Evolutionary conservation across 2,113 vertebrate genomes (phyloP), one percentile per base, ranked within the genome.

Genomic region (Girardinichthys multiradiatus): DNA sequence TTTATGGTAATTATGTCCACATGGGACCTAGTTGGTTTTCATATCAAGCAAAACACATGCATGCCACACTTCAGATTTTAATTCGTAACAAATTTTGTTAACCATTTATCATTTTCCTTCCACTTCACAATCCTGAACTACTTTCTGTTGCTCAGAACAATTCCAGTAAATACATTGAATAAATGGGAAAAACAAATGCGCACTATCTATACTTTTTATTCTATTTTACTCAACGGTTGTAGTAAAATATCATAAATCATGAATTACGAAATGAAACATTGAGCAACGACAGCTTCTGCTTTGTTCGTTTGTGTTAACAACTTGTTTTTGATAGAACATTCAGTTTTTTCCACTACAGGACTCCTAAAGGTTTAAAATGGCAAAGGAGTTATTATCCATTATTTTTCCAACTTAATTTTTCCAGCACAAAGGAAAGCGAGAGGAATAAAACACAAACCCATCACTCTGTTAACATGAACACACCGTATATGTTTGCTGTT

Each of bases 401-500:
- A 12, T 7, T 37, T 15, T 37, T 64, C 17, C 19, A 63, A 3
- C 9, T n/a, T 63, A 10, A 7, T 54, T 17, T 33, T 63, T 63
- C 3, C 62, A 27, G 35, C 62, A 39, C 5, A 59, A 30, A 29
- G 21, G 14, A 4, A 68, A 54, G n/a, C 12, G 4, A 19, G 58
- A 54, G 24, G 27, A 61, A 29, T 12, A 26, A 62, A 28, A 75
- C 15, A 29, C 7, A 30, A 58, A 39, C 13, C 42, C 4, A 19
- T 42, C 21, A 31, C 35, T 64, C 8, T 70, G 58, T 67, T 54
- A 2, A 60, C 19, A 35, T 57, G 24, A 80, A 68, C 35, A 35
- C 48, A 21, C 11, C n/a, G 66, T 39, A 37, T 42, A 64, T 60
- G 29, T 81, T 64, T 33, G 59, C 70, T 30, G 72, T 57, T 54